Evolutionary conservation across 2,113 vertebrate species (phyloP).

Genomic region (Sinocyclocheilus maitianheensis): DNA sequence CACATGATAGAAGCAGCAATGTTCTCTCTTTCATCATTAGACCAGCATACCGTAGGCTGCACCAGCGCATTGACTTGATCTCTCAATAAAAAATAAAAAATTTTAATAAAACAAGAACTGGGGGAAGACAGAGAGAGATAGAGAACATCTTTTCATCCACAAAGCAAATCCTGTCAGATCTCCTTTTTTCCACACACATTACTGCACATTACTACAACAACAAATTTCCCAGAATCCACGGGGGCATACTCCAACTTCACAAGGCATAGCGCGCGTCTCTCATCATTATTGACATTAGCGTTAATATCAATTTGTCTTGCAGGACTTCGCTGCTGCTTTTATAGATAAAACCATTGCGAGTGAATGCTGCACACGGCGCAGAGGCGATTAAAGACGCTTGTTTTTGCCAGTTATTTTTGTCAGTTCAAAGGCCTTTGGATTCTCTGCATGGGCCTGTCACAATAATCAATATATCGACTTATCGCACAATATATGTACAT

Average conservation of each 20-base stretch:
- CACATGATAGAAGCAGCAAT: constrained; percentile 56
- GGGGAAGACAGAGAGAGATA: constrained; percentile 9
- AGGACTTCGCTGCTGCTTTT: constrained; percentile 13
- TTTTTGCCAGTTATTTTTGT: constrained; percentile 28
- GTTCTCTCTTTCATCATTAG: constrained; percentile 70
- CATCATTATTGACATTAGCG: constrained; percentile 57
- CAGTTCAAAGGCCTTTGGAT: constrained; percentile 34
- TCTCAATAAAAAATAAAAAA: constrained; percentile 62
- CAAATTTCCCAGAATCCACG: constrained; percentile 62
- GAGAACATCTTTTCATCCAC: constrained; percentile 58
- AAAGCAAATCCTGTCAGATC: constrained; percentile 43
- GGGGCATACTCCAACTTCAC: constrained; percentile 36
- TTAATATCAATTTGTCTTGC: constrained; percentile 53
- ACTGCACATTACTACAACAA: no score
- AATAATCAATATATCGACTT: no score
- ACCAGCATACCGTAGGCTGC: constrained; percentile 64
- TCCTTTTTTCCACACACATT: constrained; percentile 49
- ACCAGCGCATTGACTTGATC: constrained; percentile 70
- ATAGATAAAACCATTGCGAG: constrained; percentile 21
- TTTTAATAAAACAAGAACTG: constrained; percentile 38
- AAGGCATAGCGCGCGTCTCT: constrained; percentile 19
- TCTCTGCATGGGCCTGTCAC: no score
- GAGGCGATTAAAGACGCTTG: constrained; percentile 35
- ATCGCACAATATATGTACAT: no score
- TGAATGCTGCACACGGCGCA: background rate